Evolutionary conservation across 2,113 vertebrate species (phyloP).

Genomic region (Rhabdornis inornatus): DNA sequence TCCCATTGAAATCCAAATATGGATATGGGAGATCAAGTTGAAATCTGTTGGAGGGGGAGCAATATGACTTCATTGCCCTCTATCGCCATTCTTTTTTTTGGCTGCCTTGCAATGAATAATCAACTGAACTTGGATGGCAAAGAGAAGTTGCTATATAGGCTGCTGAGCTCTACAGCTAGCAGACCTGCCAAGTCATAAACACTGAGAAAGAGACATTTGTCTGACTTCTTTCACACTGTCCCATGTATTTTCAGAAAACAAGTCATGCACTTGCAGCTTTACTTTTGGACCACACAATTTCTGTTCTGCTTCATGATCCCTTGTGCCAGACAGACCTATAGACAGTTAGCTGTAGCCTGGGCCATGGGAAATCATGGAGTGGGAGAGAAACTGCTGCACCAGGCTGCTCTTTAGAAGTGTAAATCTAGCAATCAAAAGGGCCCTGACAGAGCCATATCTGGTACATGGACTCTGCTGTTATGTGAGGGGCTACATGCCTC

Average conservation of each 20-base stretch:
- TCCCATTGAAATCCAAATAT: slow-evolving; percentile 24
- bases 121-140: slow-evolving; percentile 41
- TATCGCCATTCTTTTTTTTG: slow-evolving; percentile 29
- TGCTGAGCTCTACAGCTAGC: slow-evolving; percentile 33
- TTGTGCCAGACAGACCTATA: slow-evolving; percentile 52
- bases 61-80: slow-evolving; percentile 49
- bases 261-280: slow-evolving; percentile 52
- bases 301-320: slow-evolving; percentile 41
- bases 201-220: slow-evolving; percentile 59
- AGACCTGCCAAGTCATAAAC: slow-evolving; percentile 49
- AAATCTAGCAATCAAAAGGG: slow-evolving; percentile 36
- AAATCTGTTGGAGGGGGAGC: slow-evolving; percentile 2
- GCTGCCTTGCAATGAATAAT: slow-evolving; percentile 37
- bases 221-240: slow-evolving; percentile 61
- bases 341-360: slow-evolving; percentile 19
- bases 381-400: background rate
- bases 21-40: background rate
- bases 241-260: slow-evolving; percentile 67
- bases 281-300: slow-evolving; percentile 24
- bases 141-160: slow-evolving; percentile 36
- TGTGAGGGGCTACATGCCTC: background rate
- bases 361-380: slow-evolving; percentile 26
- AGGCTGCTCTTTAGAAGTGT: slow-evolving; percentile 28
- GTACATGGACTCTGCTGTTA: background rate
- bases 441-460: slow-evolving; percentile 11